Percentiles rank a stretch among this genome's conserved stretches.
Evolutionary conservation across 2,113 vertebrate species (phyloP).

Genomic region (Hippocampus mohnikei): DNA sequence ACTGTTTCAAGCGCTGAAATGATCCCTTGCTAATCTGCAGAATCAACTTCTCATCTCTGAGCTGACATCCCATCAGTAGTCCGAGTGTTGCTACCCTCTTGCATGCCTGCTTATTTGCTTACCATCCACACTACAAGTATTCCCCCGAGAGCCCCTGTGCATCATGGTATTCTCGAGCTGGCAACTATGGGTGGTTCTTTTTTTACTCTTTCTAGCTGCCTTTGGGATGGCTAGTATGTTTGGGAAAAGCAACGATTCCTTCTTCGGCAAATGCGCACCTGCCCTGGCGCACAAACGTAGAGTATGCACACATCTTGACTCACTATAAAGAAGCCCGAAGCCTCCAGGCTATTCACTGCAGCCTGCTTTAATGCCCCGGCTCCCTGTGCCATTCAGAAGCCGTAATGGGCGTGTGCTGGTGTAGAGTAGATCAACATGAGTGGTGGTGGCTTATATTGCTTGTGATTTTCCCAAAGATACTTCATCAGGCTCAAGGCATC

Average conservation of each 20-base stretch:
- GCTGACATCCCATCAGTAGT: constrained; percentile 28
- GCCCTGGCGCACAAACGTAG: not conserved
- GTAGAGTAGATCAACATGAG: constrained; percentile 37
- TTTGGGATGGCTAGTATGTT: not conserved
- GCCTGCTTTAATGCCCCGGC: constrained; percentile 23
- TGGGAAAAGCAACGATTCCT: constrained; percentile 19
- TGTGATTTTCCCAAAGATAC: constrained; percentile 23
- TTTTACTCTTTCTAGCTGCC: not conserved
- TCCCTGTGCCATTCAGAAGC: constrained; percentile 40
- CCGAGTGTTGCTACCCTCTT: constrained; percentile 7
- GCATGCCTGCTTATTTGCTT: not conserved
- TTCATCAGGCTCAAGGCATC: constrained; percentile 37
- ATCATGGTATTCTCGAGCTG: constrained; percentile 3
- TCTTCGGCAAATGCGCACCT: not conserved
- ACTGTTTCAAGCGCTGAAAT: constrained; percentile 27
- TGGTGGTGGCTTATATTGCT: constrained; percentile 14
- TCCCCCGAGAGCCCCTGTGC: not conserved
- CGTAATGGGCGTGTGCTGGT: constrained; percentile 26
- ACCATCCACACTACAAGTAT: not conserved
- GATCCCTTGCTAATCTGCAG: constrained; percentile 44
- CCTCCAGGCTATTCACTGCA: constrained; percentile 24
- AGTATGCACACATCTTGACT: constrained; percentile 23
- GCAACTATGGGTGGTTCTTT: not conserved
- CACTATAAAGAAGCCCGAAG: constrained; percentile 15
- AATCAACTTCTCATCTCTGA: constrained; percentile 30